Conservation (phyloP, 2,113 vertebrate genomes). For the Centropristis striata region DNA sequence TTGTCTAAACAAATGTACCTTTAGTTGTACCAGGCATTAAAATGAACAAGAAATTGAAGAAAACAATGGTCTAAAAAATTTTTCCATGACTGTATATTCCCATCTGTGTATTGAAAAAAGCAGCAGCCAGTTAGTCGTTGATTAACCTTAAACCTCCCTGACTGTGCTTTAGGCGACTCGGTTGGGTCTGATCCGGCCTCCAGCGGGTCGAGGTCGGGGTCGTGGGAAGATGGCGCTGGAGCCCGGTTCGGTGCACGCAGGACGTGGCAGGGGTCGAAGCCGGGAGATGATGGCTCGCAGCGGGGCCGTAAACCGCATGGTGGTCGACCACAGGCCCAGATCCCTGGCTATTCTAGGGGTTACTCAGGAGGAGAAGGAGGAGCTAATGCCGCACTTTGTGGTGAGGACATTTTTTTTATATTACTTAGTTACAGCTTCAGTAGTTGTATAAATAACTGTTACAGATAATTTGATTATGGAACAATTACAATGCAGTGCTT, state of each 20-base stretch:
- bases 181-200: slow-evolving; percentile 89
- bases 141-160: neutral
- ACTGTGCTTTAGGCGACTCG: slow-evolving; percentile 88
- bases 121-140: neutral
- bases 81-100: neutral
- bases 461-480: neutral
- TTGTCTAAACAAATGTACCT: too few relatives aligned
- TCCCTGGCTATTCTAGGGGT: slow-evolving; percentile 92
- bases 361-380: slow-evolving; percentile 94
- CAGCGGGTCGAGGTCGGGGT: slow-evolving; percentile 89
- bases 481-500: neutral
- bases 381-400: slow-evolving; percentile 95
- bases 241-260: slow-evolving; percentile 65
- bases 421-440: neutral
- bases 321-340: slow-evolving; percentile 96
- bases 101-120: neutral
- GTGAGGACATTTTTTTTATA: slow-evolving; percentile 82
- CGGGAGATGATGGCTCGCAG: slow-evolving; percentile 88
- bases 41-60: too few relatives aligned
- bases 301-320: slow-evolving; percentile 91
- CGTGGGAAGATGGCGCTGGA: slow-evolving; percentile 86
- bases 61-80: too few relatives aligned
- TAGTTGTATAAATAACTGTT: neutral
- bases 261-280: slow-evolving; percentile 90
- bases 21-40: too few relatives aligned